phyloP scores from a whole-genome alignment of 2,888 invertebrate species.

The Homarus gammarus region DNA sequence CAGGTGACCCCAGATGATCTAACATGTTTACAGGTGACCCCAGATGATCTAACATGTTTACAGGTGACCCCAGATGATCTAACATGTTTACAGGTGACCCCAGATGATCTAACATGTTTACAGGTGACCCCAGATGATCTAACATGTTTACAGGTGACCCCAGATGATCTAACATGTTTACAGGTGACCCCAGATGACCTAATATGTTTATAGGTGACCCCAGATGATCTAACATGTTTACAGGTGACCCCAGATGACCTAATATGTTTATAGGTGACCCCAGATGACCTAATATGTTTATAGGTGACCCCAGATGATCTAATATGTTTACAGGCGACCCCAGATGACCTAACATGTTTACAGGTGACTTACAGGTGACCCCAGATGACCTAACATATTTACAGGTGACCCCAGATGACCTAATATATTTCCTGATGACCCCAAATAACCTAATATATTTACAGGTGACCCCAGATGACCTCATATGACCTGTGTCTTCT shows the following conservation, averaged over 20 bases:
- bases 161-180: neutral
- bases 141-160: neutral
- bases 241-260: neutral
- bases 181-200: neutral
- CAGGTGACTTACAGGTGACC: neutral
- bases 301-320: neutral
- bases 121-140: neutral
- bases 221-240: neutral
- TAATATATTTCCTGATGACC: too few relatives aligned
- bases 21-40: too few relatives aligned
- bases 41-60: too few relatives aligned
- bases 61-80: too few relatives aligned
- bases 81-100: too few relatives aligned
- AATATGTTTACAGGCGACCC: neutral
- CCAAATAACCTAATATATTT: neutral
- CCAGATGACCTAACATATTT: neutral
- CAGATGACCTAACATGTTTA: neutral
- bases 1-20: slow-evolving; percentile 2
- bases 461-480: too few relatives aligned
- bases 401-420: neutral
- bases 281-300: neutral
- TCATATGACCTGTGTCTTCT: too few relatives aligned
- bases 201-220: neutral
- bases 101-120: too few relatives aligned
- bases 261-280: neutral